Evolutionary conservation across 1,140 invertebrate species (phyloP).

Genomic region (Pararge aegeria): DNA sequence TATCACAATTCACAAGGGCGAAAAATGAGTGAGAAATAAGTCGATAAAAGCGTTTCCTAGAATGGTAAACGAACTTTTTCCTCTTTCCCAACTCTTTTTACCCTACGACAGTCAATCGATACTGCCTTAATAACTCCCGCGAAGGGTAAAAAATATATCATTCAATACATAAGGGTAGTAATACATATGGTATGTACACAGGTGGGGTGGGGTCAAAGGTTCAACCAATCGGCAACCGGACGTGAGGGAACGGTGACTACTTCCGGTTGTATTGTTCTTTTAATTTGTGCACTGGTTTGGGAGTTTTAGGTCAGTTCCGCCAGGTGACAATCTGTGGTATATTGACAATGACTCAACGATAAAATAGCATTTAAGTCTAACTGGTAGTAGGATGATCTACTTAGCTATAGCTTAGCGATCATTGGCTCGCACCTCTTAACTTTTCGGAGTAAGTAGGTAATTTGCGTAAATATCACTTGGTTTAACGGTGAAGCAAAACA

Average conservation of each 20-base stretch:
- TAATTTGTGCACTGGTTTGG: slow-evolving; percentile 43
- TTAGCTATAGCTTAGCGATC: no score
- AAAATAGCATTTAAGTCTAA: no score
- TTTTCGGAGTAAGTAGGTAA: no score
- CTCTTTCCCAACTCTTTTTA: slow-evolving; percentile 9
- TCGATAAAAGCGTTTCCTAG: not conserved
- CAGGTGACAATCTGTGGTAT: slow-evolving; percentile 34
- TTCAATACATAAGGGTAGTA: slow-evolving; percentile 18
- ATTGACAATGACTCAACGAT: not conserved
- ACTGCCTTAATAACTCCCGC: slow-evolving; percentile 16
- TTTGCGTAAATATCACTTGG: no score
- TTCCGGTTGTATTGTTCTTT: slow-evolving; percentile 52
- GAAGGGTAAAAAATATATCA: slow-evolving; percentile 22
- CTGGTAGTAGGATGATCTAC: no score
- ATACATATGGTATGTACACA: slow-evolving; percentile 26
- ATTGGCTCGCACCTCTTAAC: no score
- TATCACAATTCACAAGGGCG: no score
- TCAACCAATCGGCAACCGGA: slow-evolving; percentile 55
- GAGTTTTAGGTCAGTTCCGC: slow-evolving; percentile 39
- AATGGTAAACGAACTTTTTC: not conserved
- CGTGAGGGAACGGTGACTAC: slow-evolving; percentile 41
- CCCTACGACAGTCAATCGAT: slow-evolving; percentile 15
- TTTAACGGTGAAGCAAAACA: no score
- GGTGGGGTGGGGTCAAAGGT: slow-evolving; percentile 66
- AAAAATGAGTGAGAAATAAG: not conserved